Evolutionary conservation across 64 coral and sea anemone genomes (phyloP), one percentile per base, ranked within the genome.

Genomic region (Porites australiensis): DNA sequence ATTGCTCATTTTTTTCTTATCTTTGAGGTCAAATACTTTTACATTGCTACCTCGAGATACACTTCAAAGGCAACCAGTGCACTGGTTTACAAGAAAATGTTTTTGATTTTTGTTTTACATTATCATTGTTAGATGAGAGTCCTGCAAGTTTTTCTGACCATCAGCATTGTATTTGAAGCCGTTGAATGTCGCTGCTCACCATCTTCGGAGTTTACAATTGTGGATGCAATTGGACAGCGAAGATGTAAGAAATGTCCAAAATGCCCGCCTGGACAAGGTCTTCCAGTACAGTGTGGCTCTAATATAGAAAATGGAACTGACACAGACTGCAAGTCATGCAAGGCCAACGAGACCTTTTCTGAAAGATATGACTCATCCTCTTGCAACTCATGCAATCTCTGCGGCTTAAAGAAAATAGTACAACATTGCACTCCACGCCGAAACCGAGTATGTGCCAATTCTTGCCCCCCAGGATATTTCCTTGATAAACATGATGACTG

Each of bases 371-470:
- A 50, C 13, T 61, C 70, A 12, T 58, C 45, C 58, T 76, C 19
- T 15, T 88, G 86, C 67, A 88, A 61, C 23, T 3, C 86, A 8
- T 88, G 86, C 55, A 49, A 76, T 20, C 16, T 57, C 18, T 88
- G 86, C 57, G 86, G 74, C 13, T 15, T 75, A 45, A 76, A 19
- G 54, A 62, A 75, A 13, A 12, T 75, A 1, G 6, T 76, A 3
- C 86, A 88, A 22, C 9, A 59, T 0, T 88, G 86, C 51, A 76
- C 86, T 14, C 74, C 74, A 5, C 3, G 44, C 3, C 18, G 44
- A 59, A 88, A 88, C 23, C 70, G 71, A 20, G 12, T 18, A 13
- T 88, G 86, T 75, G 57, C 19, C 19, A 60, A 27, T 47, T 13
- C 20, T 4, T 46, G 67, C 8, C 74, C 70, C 11, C 3, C 71